Conservation (phyloP, 37 sponge, comb jelly and placozoan species). For the Chondrilla cf. caribensis region DNA sequence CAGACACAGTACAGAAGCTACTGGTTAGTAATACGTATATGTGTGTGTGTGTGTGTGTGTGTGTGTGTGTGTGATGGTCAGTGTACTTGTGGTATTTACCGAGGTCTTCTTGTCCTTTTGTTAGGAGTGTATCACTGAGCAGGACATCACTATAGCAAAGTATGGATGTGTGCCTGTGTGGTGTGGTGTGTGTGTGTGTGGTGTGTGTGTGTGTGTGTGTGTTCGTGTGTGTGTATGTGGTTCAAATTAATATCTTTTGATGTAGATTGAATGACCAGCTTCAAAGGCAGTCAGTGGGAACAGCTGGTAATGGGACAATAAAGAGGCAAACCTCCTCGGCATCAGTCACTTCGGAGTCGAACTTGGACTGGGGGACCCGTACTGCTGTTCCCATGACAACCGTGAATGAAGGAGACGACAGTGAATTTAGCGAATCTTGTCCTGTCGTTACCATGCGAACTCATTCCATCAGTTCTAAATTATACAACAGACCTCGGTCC, state of each 20-base stretch:
- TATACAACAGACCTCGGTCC: neutral
- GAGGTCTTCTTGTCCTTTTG: too few relatives aligned
- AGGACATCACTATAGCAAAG: neutral
- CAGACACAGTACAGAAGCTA: slow-evolving; percentile 6
- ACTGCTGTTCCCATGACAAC: neutral
- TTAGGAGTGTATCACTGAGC: neutral
- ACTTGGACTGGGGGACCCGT: slow-evolving; percentile 18
- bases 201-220: too few relatives aligned
- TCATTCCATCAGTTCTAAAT: neutral
- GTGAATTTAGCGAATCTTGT: neutral
- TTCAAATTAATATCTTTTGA: neutral
- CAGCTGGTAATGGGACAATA: too few relatives aligned
- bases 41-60: neutral
- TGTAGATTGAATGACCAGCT: neutral
- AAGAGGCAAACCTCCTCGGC: neutral
- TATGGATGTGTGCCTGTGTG: neutral
- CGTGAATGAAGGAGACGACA: neutral
- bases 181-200: too few relatives aligned
- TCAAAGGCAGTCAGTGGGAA: too few relatives aligned
- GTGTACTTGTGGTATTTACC: neutral
- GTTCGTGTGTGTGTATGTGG: too few relatives aligned
- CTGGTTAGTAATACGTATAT: too few relatives aligned
- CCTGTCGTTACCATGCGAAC: neutral
- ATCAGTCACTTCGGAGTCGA: neutral
- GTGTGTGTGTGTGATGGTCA: neutral